Percentiles rank a stretch among this genome's conserved stretches.
Evolutionary conservation across 2,797 vertebrate genomes (phyloP).

Genomic region (Merluccius polli): DNA sequence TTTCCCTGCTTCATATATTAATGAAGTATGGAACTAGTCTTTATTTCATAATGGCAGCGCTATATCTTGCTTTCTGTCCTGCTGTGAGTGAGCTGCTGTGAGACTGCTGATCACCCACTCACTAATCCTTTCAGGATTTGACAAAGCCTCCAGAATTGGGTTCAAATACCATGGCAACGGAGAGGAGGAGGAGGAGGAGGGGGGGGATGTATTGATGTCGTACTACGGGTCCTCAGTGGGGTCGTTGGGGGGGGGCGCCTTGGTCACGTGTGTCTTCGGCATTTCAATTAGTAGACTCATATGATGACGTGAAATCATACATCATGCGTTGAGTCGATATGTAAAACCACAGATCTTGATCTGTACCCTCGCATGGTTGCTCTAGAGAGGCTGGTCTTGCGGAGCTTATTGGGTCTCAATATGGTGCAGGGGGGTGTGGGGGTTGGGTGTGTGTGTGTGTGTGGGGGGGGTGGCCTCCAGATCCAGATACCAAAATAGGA

Average conservation of each 20-base stretch:
- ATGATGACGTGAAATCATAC: neutral
- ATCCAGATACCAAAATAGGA: conserved; percentile 80
- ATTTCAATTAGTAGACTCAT: neutral
- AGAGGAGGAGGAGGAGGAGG: no score
- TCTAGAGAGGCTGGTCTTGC: neutral
- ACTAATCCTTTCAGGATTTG: conserved; percentile 69
- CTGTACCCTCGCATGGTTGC: neutral
- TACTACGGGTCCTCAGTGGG: conserved; percentile 18
- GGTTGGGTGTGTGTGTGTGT: conserved; percentile 25
- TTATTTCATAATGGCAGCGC: neutral
- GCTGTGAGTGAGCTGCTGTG: neutral
- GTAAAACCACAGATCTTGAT: neutral
- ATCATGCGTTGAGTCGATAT: neutral
- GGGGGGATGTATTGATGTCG: conserved; percentile 14
- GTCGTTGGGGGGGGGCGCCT: conserved; percentile 16
- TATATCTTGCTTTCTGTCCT: neutral
- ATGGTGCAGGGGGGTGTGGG: conserved; percentile 31
- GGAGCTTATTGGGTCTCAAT: conserved; percentile 34
- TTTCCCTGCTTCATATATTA: no score
- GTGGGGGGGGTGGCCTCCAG: conserved; percentile 50
- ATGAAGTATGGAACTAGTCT: no score
- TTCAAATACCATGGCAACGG: conserved; percentile 63
- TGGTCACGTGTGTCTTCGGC: conserved; percentile 23
- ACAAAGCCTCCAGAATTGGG: conserved; percentile 47
- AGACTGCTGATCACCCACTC: neutral